phyloP scores from a whole-genome alignment of 2,113 vertebrate species.

The Struthidea cinerea region DNA sequence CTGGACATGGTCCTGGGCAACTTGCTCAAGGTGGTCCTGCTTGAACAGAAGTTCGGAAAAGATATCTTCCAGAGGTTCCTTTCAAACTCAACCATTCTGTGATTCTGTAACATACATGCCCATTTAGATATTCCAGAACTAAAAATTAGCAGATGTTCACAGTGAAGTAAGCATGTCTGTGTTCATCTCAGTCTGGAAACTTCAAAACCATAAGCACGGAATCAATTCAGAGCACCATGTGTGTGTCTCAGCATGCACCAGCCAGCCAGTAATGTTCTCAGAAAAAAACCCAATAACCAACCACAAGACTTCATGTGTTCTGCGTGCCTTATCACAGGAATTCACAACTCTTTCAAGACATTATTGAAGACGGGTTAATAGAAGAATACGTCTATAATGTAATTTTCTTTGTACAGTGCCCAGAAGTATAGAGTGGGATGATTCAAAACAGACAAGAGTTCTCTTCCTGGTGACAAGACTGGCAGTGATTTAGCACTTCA shows the following conservation, averaged over 20 bases:
- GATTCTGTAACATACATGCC: not conserved
- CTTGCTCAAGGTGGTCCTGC: not conserved
- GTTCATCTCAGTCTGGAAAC: not conserved
- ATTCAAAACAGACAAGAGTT: not conserved
- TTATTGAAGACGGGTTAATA: not conserved
- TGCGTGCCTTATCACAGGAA: not conserved
- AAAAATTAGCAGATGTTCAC: not conserved
- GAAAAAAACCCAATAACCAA: not conserved
- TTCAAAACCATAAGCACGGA: not conserved
- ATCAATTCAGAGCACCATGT: not conserved
- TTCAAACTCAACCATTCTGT: not conserved
- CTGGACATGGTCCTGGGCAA: not conserved
- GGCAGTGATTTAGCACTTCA: not conserved
- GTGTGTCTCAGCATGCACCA: not conserved
- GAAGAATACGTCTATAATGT: not conserved
- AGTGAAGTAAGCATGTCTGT: not conserved
- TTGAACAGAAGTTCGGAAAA: not conserved
- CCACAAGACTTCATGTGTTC: not conserved
- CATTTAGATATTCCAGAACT: not conserved
- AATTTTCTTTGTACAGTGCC: not conserved
- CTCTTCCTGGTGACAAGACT: not conserved
- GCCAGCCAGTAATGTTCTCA: not conserved
- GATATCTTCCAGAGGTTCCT: not conserved
- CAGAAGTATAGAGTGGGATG: not conserved
- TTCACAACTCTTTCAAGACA: not conserved